A percentile compares a stretch with the other conserved stretches of the same genome.
Evolutionary conservation across 2,888 invertebrate species (phyloP).

Genomic region (Amiota mariae): DNA sequence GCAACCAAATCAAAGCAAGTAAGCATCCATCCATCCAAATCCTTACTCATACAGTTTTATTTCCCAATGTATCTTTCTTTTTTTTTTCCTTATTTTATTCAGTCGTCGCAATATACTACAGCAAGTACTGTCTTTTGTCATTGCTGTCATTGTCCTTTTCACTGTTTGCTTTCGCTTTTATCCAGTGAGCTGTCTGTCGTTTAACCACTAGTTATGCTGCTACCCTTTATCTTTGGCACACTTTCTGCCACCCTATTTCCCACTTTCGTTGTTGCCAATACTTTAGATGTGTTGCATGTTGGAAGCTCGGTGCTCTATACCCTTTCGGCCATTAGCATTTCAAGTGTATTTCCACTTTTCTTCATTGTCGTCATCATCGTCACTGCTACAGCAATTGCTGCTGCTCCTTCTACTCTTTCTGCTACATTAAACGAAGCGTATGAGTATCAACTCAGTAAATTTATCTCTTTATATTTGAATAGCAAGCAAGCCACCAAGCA

Average conservation of each 20-base stretch:
- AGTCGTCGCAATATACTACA: too few relatives aligned
- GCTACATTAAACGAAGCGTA: not conserved
- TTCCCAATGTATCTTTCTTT: not conserved
- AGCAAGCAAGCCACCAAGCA: too few relatives aligned
- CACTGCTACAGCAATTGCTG: too few relatives aligned
- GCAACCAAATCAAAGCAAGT: too few relatives aligned
- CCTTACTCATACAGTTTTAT: not conserved
- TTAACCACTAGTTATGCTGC: not conserved
- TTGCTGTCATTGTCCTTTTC: constrained; percentile 17
- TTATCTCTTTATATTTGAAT: not conserved
- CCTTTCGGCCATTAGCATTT: constrained; percentile 5
- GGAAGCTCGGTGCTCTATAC: too few relatives aligned
- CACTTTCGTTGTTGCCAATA: not conserved
- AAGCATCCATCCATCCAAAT: not conserved
- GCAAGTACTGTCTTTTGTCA: not conserved
- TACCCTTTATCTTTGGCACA: not conserved
- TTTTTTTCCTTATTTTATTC: not conserved
- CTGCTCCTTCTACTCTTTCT: not conserved
- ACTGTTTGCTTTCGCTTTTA: constrained; percentile 5
- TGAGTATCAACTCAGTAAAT: not conserved
- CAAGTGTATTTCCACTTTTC: not conserved
- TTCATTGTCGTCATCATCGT: too few relatives aligned
- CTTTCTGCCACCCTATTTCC: not conserved
- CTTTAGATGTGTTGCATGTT: not conserved
- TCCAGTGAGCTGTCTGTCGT: not conserved